Conservation (phyloP, 64 coral and sea anemone species). For the Porites australiensis region DNA sequence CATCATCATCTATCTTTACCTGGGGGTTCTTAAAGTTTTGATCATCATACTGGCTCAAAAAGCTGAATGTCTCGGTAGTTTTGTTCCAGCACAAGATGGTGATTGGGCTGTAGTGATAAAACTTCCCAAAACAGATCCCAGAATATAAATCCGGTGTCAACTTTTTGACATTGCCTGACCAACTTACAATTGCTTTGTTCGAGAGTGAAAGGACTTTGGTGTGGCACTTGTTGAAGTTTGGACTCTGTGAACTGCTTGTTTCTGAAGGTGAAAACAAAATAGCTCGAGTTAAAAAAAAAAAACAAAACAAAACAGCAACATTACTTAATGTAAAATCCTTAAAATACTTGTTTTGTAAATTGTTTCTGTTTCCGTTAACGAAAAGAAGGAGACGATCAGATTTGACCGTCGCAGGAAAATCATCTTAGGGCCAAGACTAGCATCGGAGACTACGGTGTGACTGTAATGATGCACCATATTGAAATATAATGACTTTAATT, state of each 20-base stretch:
- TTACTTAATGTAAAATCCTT: too few species aligned
- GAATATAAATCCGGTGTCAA: neutral
- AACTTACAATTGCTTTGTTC: neutral
- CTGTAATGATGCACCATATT: too few species aligned
- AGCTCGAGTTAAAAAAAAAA: too few species aligned
- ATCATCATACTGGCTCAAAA: too few species aligned
- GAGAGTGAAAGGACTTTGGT: neutral
- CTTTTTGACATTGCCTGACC: neutral
- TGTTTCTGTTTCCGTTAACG: too few species aligned
- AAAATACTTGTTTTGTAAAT: too few species aligned
- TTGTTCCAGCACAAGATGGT: constrained; percentile 27
- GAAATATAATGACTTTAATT: too few species aligned
- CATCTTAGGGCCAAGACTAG: too few species aligned
- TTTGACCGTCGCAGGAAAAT: too few species aligned
- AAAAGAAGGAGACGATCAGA: too few species aligned
- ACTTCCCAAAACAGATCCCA: constrained; percentile 19
- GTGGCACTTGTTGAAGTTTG: neutral
- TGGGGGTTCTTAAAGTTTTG: neutral
- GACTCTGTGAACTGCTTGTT: neutral
- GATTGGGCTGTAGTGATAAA: neutral
- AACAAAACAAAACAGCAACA: too few species aligned
- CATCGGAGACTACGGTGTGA: too few species aligned
- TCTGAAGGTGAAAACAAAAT: neutral
- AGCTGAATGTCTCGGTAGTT: neutral
- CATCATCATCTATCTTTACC: neutral